phyloP scores from a whole-genome alignment of 1,140 invertebrate species.

The Phocides pigmalion region DNA sequence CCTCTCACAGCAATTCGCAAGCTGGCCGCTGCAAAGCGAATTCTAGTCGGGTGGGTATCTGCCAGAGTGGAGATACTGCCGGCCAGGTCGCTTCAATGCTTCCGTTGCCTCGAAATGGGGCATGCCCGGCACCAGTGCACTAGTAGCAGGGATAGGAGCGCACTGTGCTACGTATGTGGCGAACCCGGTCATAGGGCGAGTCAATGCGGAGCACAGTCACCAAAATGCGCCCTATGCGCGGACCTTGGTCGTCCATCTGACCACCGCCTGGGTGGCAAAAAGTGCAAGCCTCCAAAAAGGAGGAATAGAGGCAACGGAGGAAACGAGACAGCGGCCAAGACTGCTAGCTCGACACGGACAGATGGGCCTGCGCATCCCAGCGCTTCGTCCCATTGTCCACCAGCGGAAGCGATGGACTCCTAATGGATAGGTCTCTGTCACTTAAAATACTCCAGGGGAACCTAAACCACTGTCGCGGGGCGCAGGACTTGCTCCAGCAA shows the following conservation, averaged over 20 bases:
- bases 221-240: conserved; percentile 26
- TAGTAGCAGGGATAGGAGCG: conserved; percentile 11
- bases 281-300: not conserved
- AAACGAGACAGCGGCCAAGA: not conserved
- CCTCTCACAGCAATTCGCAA: too few species aligned
- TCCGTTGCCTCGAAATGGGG: conserved; percentile 20
- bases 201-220: conserved; percentile 9
- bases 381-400: conserved; percentile 5
- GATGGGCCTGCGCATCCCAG: not conserved
- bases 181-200: conserved; percentile 22
- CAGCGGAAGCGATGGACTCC: conserved; percentile 17
- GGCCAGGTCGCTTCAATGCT: conserved; percentile 34
- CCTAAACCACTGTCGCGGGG: conserved; percentile 37
- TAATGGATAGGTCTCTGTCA: conserved; percentile 6
- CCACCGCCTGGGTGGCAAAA: conserved; percentile 23
- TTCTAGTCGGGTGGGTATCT: too few species aligned
- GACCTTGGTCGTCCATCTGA: conserved; percentile 11
- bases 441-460: conserved; percentile 34
- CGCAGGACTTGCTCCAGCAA: conserved; percentile 41
- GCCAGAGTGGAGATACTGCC: conserved; percentile 3
- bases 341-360: not conserved
- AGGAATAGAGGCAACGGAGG: not conserved
- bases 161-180: conserved; percentile 25
- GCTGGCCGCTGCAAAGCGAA: too few species aligned
- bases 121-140: conserved; percentile 19